Evolutionary conservation across 2,797 vertebrate species (phyloP).

Genomic region (Corythornis leucogaster): DNA sequence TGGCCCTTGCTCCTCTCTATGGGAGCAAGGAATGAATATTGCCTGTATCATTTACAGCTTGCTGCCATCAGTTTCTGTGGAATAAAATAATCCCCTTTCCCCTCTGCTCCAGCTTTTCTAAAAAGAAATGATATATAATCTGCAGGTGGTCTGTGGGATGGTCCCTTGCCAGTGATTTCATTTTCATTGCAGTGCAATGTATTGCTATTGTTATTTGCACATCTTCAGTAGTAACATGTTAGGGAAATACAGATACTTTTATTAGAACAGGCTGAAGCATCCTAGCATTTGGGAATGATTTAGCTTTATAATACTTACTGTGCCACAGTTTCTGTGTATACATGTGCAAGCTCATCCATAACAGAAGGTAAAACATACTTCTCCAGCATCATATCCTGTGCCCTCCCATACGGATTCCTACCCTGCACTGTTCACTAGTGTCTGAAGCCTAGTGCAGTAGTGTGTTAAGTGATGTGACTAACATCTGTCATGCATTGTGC

Average conservation of each 20-base stretch:
- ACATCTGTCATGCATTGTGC: constrained; percentile 15
- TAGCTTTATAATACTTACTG: not conserved
- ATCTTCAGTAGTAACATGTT: constrained; percentile 43
- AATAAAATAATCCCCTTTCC: constrained; percentile 31
- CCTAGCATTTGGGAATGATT: constrained; percentile 38
- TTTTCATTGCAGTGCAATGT: not conserved
- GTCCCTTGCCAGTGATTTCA: constrained; percentile 26
- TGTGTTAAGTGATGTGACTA: not conserved
- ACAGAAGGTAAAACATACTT: not conserved
- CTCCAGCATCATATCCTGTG: not conserved
- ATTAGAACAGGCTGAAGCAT: constrained; percentile 28
- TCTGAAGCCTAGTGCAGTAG: not conserved
- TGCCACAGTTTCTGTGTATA: not conserved
- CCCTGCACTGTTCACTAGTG: not conserved
- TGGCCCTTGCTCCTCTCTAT: constrained; percentile 11
- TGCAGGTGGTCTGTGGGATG: constrained; percentile 53
- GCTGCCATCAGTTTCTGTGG: constrained; percentile 27
- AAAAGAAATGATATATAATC: constrained; percentile 45
- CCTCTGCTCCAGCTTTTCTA: not conserved
- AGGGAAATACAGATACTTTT: not conserved
- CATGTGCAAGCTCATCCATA: not conserved
- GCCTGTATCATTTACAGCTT: constrained; percentile 30
- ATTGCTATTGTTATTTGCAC: constrained; percentile 37
- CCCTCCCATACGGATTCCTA: not conserved
- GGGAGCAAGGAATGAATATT: not conserved